Percentiles rank a stretch among this genome's conserved stretches.
Conservation (phyloP, 2,113 vertebrate genomes). For the Sinocyclocheilus rhinocerous region DNA sequence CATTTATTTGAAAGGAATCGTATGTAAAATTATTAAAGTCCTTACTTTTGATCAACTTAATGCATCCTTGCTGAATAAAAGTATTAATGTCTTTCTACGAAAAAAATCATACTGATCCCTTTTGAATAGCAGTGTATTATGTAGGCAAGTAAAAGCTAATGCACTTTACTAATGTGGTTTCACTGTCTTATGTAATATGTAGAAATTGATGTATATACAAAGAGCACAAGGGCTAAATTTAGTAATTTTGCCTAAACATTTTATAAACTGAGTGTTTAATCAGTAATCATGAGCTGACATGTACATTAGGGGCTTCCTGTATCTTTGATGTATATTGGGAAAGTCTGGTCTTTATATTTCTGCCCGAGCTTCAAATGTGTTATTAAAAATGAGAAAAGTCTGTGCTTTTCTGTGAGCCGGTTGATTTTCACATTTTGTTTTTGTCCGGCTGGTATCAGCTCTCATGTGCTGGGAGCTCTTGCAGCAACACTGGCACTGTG, state of each 20-base stretch:
- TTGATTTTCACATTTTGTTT: conserved; percentile 21
- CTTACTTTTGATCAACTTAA: no score
- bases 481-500: not conserved
- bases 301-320: not conserved
- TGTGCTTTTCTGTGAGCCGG: not conserved
- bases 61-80: no score
- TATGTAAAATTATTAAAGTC: no score
- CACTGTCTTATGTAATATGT: not conserved
- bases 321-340: not conserved
- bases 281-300: not conserved
- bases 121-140: not conserved
- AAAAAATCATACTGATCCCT: no score
- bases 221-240: not conserved
- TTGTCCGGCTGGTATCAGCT: conserved; percentile 10
- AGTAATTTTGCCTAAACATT: not conserved
- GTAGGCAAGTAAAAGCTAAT: not conserved
- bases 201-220: not conserved
- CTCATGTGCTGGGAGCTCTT: conserved; percentile 3
- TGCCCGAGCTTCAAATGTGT: not conserved
- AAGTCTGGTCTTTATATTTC: not conserved
- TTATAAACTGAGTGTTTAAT: not conserved
- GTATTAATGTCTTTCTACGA: no score
- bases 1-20: no score
- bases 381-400: not conserved
- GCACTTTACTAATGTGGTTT: not conserved